These are phyloP conservation scores for Tilapia sparmanii DNA, from an alignment of 2,113 vertebrate species.

Conservation along the genomic window DNA sequence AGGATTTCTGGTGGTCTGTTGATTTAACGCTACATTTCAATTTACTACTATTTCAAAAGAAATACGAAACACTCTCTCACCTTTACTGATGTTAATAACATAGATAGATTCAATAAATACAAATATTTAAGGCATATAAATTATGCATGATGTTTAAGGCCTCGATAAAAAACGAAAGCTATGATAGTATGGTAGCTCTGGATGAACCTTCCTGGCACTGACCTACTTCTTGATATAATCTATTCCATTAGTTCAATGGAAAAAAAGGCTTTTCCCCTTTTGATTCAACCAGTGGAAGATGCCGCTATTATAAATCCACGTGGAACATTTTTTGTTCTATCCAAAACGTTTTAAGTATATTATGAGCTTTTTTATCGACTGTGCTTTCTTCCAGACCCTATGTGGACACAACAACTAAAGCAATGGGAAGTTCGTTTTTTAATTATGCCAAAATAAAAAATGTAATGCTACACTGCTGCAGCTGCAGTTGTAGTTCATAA, in stretches of 20 bases:
- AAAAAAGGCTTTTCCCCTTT: not conserved
- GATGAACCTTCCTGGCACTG: not conserved
- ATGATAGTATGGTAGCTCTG: not conserved
- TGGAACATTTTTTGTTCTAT: not conserved
- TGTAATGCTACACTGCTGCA: not conserved
- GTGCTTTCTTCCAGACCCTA: not conserved
- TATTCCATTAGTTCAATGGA: not conserved
- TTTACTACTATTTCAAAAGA: rapidly evolving
- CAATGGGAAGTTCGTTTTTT: not conserved
- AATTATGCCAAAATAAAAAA: not conserved
- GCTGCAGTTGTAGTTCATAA: not conserved
- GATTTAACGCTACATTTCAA: not conserved
- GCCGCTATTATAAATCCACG: rapidly evolving
- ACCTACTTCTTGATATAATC: not conserved
- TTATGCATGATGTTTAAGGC: not conserved
- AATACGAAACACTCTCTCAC: rapidly evolving
- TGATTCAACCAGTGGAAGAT: not conserved
- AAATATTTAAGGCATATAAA: not conserved
- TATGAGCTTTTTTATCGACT: not conserved
- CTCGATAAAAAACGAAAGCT: rapidly evolving
- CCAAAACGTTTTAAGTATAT: not conserved
- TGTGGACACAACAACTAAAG: not conserved
- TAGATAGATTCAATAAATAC: not conserved
- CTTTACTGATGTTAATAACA: not conserved
- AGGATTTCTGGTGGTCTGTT: not conserved